Percentiles rank a stretch among this genome's conserved stretches.
Evolutionary conservation across 2,888 invertebrate species (phyloP).

Genomic region (Lepetodrilus schrolli): DNA sequence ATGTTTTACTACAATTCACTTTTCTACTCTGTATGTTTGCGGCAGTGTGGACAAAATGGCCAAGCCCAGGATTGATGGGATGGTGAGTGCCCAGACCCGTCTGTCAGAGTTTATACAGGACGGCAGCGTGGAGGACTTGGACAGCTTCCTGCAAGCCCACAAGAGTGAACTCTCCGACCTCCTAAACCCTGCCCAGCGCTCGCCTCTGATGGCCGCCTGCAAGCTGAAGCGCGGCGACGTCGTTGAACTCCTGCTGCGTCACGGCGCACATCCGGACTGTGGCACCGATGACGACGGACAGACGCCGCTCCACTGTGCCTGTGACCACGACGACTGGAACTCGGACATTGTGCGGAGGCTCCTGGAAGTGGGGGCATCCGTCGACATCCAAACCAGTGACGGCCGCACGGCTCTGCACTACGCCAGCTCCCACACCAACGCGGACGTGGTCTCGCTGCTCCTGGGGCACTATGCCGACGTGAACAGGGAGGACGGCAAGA

Average conservation of each 20-base stretch:
- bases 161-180: too few species aligned
- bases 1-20: too few species aligned
- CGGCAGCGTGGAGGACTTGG: too few species aligned
- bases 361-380: background rate
- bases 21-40: too few species aligned
- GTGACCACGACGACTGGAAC: background rate
- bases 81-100: too few species aligned
- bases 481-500: background rate
- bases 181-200: too few species aligned
- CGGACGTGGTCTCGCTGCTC: conserved; percentile 93
- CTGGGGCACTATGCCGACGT: conserved; percentile 74
- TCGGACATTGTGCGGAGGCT: background rate
- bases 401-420: conserved; percentile 96
- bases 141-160: too few species aligned
- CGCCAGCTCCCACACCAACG: conserved; percentile 94
- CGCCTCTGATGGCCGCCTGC: background rate
- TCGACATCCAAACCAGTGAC: conserved; percentile 78
- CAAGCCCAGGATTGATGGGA: too few species aligned
- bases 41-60: too few species aligned
- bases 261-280: background rate
- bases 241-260: background rate
- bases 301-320: background rate
- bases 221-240: background rate
- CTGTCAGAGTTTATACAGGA: too few species aligned
- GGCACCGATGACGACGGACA: background rate